These are phyloP conservation scores for Mamestra configurata DNA, from an alignment of 1,140 invertebrate species.

Conservation along the genomic window DNA sequence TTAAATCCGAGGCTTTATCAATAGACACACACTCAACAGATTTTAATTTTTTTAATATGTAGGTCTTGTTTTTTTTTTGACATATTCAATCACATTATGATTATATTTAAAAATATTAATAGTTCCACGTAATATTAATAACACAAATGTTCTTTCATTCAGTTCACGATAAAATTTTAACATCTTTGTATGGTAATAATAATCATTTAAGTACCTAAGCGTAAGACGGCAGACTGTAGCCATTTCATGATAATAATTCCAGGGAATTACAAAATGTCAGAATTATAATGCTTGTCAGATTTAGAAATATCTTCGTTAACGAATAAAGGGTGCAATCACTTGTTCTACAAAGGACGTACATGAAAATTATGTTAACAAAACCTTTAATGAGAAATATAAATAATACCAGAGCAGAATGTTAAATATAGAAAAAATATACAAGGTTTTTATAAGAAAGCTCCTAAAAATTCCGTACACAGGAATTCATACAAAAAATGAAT, in stretches of 20 bases:
- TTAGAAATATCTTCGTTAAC: background rate
- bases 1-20: too few species aligned
- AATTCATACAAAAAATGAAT: conserved; percentile 85
- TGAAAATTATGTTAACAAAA: conserved; percentile 4
- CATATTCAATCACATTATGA: too few species aligned
- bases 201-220: too few species aligned
- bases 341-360: background rate
- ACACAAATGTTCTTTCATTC: too few species aligned
- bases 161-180: too few species aligned
- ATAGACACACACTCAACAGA: too few species aligned
- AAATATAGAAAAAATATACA: conserved; percentile 28
- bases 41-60: too few species aligned
- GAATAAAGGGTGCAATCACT: background rate
- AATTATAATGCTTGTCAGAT: background rate
- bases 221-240: too few species aligned
- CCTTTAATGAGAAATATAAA: conserved; percentile 31
- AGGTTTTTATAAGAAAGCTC: conserved; percentile 64
- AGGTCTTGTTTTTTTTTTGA: too few species aligned
- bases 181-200: too few species aligned
- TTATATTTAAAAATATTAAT: too few species aligned
- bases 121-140: too few species aligned
- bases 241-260: background rate
- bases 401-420: conserved; percentile 1
- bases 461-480: conserved; percentile 77
- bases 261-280: conserved; percentile 7